These are phyloP conservation scores for Keiferia lycopersicella DNA, from an alignment of 2,888 invertebrate species.

Conservation along the genomic window DNA sequence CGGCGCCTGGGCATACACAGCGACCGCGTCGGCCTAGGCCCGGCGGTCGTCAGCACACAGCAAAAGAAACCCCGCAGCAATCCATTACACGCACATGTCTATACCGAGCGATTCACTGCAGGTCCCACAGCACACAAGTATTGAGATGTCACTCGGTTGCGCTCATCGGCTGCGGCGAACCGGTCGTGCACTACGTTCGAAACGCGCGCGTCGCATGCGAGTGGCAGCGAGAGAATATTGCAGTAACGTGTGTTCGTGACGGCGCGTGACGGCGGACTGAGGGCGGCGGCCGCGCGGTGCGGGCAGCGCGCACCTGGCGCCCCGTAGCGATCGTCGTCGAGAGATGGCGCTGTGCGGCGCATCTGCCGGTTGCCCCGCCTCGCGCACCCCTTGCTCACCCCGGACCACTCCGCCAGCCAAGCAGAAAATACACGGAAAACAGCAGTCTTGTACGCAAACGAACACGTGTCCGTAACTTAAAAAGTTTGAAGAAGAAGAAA, in stretches of 20 bases:
- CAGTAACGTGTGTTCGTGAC: slow-evolving; percentile 63
- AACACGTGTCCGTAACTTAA: slow-evolving; percentile 76
- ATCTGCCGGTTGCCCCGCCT: slow-evolving; percentile 63
- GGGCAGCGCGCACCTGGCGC: slow-evolving; percentile 72
- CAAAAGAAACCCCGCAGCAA: slow-evolving; percentile 68
- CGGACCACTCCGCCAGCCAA: slow-evolving; percentile 52
- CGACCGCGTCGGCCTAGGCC: slow-evolving; percentile 57
- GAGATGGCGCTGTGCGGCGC: slow-evolving; percentile 79
- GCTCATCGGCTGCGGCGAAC: slow-evolving; percentile 73
- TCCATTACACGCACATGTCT: slow-evolving; percentile 77
- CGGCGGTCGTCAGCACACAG: slow-evolving; percentile 69
- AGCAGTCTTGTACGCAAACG: slow-evolving; percentile 48
- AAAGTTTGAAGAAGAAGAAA: slow-evolving; percentile 60
- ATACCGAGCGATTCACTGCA: slow-evolving; percentile 76
- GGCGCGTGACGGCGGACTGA: slow-evolving; percentile 79
- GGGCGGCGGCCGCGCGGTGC: slow-evolving; percentile 72
- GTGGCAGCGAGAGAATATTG: slow-evolving; percentile 58
- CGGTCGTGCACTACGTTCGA: slow-evolving; percentile 78
- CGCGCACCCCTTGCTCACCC: slow-evolving; percentile 42
- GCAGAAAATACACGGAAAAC: slow-evolving; percentile 78
- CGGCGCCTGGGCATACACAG: slow-evolving; percentile 78
- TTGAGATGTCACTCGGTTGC: slow-evolving; percentile 71
- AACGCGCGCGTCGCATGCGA: slow-evolving; percentile 75
- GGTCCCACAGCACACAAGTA: slow-evolving; percentile 78
- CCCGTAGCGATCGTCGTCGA: slow-evolving; percentile 51